phyloP scores from a whole-genome alignment of 2,113 vertebrate species.

The Chrysemys picta region DNA sequence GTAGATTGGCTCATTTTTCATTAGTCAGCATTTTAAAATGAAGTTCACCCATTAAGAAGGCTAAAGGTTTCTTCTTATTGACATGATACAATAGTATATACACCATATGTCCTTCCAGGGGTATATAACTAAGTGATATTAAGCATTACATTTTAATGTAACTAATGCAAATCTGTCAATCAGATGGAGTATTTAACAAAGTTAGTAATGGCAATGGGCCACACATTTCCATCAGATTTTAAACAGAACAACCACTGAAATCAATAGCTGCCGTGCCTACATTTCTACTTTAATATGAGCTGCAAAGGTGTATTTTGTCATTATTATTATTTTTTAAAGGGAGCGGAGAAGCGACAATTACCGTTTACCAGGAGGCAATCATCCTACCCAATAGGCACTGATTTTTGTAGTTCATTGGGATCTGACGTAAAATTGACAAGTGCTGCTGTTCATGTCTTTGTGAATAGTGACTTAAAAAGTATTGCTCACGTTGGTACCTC shows the following conservation, averaged over 20 bases:
- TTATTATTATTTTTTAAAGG: not conserved
- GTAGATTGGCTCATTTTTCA: constrained; percentile 67
- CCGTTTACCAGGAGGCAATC: constrained; percentile 10
- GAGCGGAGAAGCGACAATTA: not conserved
- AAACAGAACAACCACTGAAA: constrained; percentile 21
- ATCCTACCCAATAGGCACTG: constrained; percentile 8
- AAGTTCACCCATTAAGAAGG: constrained; percentile 65
- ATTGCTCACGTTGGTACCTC: constrained; percentile 24
- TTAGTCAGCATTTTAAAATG: constrained; percentile 71
- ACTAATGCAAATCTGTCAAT: constrained; percentile 1
- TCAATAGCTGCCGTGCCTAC: not conserved
- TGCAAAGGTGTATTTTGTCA: not conserved
- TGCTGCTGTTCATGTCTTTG: constrained; percentile 29
- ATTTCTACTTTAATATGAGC: constrained; percentile 27
- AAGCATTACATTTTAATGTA: constrained; percentile 36
- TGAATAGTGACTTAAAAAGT: not conserved
- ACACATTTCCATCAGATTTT: not conserved
- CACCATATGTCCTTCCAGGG: constrained; percentile 34
- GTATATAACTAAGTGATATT: constrained; percentile 45
- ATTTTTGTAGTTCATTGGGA: constrained; percentile 28
- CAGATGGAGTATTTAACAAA: not conserved
- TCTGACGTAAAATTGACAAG: constrained; percentile 19
- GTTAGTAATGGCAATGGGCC: not conserved
- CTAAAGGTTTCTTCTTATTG: constrained; percentile 29
- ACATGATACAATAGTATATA: constrained; percentile 30